phyloP scores from a whole-genome alignment of 1,140 invertebrate species.

The Lineus longissimus region DNA sequence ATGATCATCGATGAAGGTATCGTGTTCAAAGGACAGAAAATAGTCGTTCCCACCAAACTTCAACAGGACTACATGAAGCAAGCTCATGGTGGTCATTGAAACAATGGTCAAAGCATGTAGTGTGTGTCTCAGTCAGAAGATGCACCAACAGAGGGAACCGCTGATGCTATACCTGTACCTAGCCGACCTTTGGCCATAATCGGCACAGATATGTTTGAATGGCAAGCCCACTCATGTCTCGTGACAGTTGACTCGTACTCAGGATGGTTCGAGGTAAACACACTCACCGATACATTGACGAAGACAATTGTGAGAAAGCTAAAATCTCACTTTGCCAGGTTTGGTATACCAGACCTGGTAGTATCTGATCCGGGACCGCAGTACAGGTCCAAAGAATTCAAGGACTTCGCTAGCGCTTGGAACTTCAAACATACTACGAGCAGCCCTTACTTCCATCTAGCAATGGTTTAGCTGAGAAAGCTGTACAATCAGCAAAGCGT shows the following conservation, averaged over 20 bases:
- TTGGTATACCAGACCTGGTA: neutral
- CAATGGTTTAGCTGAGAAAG: neutral
- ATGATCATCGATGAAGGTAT: constrained; percentile 34
- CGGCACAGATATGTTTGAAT: neutral
- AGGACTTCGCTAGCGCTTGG: neutral
- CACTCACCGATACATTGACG: neutral
- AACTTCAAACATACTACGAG: too few species aligned
- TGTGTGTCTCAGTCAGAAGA: constrained; percentile 33
- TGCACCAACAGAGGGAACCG: neutral
- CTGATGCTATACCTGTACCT: neutral
- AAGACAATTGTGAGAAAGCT: neutral
- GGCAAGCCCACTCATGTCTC: neutral
- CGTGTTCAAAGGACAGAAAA: constrained; percentile 38
- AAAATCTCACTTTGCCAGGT: neutral
- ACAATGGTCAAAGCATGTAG: constrained; percentile 44
- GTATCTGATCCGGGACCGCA: neutral
- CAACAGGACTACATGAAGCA: constrained; percentile 39
- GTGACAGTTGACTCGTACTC: neutral
- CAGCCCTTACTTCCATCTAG: too few species aligned
- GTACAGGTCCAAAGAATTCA: neutral
- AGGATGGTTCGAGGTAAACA: neutral
- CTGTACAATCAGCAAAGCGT: neutral
- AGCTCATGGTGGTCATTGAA: constrained; percentile 52
- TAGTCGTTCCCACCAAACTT: constrained; percentile 44
- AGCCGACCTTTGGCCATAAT: neutral